A percentile compares a stretch with the other conserved stretches of the same genome.
Evolutionary conservation across 2,113 vertebrate genomes (phyloP).

Genomic region (Epinephelus moara): DNA sequence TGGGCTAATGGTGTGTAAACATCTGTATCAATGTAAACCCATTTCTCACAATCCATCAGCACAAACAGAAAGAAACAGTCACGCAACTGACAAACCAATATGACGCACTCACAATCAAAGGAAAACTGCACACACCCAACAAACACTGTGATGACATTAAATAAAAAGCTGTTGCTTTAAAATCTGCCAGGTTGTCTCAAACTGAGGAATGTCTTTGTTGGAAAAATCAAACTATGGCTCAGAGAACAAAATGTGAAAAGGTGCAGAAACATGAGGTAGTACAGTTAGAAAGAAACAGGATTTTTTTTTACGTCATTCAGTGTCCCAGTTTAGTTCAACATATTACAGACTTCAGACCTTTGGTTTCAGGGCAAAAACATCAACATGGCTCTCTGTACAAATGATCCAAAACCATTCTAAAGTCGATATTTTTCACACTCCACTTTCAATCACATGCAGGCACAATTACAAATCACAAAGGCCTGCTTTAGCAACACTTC

Average conservation of each 20-base stretch:
- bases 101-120: constrained; percentile 2
- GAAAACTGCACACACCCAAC: not conserved
- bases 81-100: not conserved
- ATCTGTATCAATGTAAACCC: constrained; percentile 22
- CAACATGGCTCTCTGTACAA: not conserved
- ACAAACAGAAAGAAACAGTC: not conserved
- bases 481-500: not conserved
- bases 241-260: constrained; percentile 15
- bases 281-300: constrained; percentile 1
- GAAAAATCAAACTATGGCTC: constrained; percentile 7
- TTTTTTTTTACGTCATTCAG: not conserved
- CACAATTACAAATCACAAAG: not conserved
- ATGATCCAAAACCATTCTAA: not conserved
- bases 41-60: constrained; percentile 8
- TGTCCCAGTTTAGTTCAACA: constrained; percentile 10
- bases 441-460: not conserved
- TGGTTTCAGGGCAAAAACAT: constrained; percentile 9
- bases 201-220: constrained; percentile 31
- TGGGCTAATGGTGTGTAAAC: constrained; percentile 23
- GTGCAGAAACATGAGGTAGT: constrained; percentile 57
- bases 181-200: not conserved
- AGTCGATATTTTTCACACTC: not conserved
- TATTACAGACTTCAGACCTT: not conserved
- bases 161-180: not conserved
- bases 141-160: not conserved